Base-by-base conservation (phyloP, 2,797 vertebrate genomes). In the Astyanax mexicanus region DNA sequence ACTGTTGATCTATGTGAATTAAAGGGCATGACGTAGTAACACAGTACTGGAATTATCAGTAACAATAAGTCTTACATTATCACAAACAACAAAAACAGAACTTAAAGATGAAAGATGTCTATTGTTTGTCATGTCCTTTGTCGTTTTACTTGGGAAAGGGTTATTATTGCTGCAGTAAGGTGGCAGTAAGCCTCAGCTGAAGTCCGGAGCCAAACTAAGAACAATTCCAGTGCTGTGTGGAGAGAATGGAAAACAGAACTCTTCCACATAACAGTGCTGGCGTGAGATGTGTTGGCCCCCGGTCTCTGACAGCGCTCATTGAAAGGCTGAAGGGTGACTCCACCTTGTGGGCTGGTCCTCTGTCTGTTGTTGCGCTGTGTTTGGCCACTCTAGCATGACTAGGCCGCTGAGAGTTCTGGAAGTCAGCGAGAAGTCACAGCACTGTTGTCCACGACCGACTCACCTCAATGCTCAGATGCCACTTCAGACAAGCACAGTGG, bases 361-460 rank as follows among this genome's bases (percentile, higher is more conserved):
- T 54, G 83, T 90, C 85, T 90, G 86, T 85, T 79, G 81, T 79
- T 27, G 79, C 86, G 85, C 91, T 93, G 93, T 93, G 84, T 85
- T 90, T 92, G 87, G 89, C 88, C 91, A 88, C 87, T 93, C 89
- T 92, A 86, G 89, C 85, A 69, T 90, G 80, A 89, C 80, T 74
- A 80, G 88, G 89, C 90, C 86, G 85, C 86, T 79, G 79, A 85
- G 85, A 88, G 83, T 84, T 83, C 88, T 88, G 88, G 88, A 92
- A 93, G 92, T 93, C 93, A 92, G 86, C 78, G 81, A 92, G 88
- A 92, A 93, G 93, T 93, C 92, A 91, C 86, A 89, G 32, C 78
- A 78, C 81, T 88, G 88, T 89, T 89, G 84, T 86, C 87, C 88
- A 87, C 86, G 83, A 84, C 76, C 81, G 87, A 79, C 86, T 78